Conservation (phyloP, 1,140 invertebrate genomes). For the Penaeus chinensis region DNA sequence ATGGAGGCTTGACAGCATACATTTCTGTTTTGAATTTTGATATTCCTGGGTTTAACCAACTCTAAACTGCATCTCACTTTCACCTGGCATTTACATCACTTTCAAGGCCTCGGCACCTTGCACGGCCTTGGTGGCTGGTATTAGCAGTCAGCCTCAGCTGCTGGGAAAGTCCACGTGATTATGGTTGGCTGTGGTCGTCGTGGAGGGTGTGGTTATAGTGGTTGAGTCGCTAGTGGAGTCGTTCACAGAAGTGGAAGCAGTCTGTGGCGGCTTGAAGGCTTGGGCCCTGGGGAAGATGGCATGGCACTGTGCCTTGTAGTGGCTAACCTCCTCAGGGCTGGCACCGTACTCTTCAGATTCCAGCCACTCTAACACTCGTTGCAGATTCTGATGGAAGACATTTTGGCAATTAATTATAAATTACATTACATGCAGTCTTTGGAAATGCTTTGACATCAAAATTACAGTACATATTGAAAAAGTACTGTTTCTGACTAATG, state of each 20-base stretch:
- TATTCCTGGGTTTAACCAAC: constrained; percentile 21
- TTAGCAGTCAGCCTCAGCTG: constrained; percentile 42
- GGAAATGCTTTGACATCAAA: no score
- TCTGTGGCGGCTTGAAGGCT: constrained; percentile 67
- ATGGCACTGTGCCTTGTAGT: constrained; percentile 80
- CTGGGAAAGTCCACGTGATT: constrained; percentile 51
- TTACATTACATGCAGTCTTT: neutral
- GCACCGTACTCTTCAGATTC: constrained; percentile 82
- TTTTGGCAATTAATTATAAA: neutral
- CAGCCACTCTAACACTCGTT: constrained; percentile 80
- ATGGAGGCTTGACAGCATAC: constrained; percentile 34
- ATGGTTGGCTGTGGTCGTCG: constrained; percentile 32
- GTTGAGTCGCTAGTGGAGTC: constrained; percentile 16
- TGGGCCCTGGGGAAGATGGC: constrained; percentile 75
- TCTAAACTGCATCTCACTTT: constrained; percentile 32
- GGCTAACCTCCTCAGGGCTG: constrained; percentile 76
- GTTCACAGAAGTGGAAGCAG: constrained; percentile 54
- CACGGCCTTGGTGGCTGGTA: neutral
- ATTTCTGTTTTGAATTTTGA: constrained; percentile 14
- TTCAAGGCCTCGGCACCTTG: neutral
- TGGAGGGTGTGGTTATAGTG: constrained; percentile 30
- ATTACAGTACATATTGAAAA: no score
- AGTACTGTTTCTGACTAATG: no score
- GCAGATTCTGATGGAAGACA: constrained; percentile 76
- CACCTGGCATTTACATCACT: constrained; percentile 38